Base-by-base conservation (phyloP, 2,797 vertebrate species). In the Trachurus trachurus region DNA sequence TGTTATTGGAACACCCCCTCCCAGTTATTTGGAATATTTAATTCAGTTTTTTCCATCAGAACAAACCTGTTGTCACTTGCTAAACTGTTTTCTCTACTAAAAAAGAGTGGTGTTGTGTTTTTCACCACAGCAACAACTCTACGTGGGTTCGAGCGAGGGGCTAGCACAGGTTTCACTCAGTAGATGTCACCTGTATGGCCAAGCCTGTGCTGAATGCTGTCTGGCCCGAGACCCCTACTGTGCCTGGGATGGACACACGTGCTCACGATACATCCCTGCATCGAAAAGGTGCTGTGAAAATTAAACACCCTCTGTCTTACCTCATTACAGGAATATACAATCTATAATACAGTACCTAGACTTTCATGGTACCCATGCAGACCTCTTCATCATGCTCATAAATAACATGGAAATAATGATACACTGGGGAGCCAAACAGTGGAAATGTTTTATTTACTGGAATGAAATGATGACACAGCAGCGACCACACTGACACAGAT, bases 181-280 rank as follows among this genome's bases (percentile, higher is more conserved):
- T 93, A 96, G 98, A 92, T 99, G 98, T 86, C 96, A 96, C 83
- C 97, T 96, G 71, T 99, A 99, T 17, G 98, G 98, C 65, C 97
- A 98, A 87, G 98, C 96, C 49, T 99, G 98, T 66, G 97, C 98
- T 6, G 98, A 99, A 74, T 99, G 98, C 90, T 99, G 98, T 89
- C 95, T 99, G 79, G 98, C 98, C 85, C 95, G 98, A 89, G 98
- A 99, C 89, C 98, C 98, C 1, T 99, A 99, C 91, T 99, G 98
- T 56, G 98, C 98, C 73, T 99, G 98, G 98, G 98, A 99, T 52
- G 98, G 98, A 92, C 95, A 94, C 82, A 95, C 96, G 0, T 99
- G 98, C 81, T 97, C 98, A 67, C 95, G 96, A 91, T 99, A 99
- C 63, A 87, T 97, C 59, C 97, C 98, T 21, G 96, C 98, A 72